Evolutionary conservation across 2,113 vertebrate genomes (phyloP).

Genomic region (Corynorhinus townsendii): DNA sequence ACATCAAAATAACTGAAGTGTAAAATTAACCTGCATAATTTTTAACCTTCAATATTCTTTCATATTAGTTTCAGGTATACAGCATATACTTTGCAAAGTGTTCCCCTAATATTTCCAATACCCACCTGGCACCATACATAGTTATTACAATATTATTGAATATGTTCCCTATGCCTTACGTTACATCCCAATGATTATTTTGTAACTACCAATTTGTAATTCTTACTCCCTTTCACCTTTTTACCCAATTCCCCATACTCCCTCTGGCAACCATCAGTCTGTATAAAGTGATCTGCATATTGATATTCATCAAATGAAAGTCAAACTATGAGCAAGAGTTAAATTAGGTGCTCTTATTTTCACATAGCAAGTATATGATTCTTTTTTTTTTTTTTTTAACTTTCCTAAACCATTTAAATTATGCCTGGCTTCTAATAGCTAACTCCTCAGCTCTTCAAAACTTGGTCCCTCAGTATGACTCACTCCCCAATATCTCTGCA

Average conservation of each 20-base stretch:
- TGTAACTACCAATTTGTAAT: neutral
- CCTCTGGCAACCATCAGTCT: neutral
- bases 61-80: neutral
- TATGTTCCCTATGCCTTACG: neutral
- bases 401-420: conserved; percentile 39
- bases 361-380: neutral
- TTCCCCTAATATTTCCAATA: neutral
- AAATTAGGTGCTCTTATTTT: conserved; percentile 1
- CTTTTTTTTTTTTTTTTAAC: neutral
- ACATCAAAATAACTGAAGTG: conserved; percentile 24
- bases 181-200: neutral
- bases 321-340: conserved; percentile 16
- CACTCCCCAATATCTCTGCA: neutral
- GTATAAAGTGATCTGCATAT: conserved; percentile 8
- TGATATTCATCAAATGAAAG: conserved; percentile 39
- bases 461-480: neutral
- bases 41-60: neutral
- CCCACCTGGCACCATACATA: neutral
- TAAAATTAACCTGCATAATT: neutral
- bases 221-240: neutral
- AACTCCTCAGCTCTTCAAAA: conserved; percentile 20
- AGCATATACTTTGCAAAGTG: neutral
- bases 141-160: neutral
- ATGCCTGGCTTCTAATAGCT: neutral
- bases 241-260: neutral